Evolutionary conservation across 2,797 vertebrate genomes (phyloP), one percentile per base, ranked within the genome.

Genomic region (Masticophis lateralis): DNA sequence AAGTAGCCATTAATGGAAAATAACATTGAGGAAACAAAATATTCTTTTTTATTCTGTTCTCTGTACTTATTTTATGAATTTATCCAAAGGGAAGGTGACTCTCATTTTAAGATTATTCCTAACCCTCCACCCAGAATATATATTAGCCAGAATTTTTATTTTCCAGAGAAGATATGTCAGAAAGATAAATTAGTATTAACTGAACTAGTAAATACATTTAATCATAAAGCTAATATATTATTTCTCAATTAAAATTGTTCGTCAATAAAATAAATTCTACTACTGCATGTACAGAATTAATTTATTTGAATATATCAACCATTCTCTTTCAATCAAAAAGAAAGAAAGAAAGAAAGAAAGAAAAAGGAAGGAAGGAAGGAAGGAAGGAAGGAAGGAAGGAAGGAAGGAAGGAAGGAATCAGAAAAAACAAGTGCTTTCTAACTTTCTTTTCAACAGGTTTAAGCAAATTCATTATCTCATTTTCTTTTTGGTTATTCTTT

Each of bases 1-100:
- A 93, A 32, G 43, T 60, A 69, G 28, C 16, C 91, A 69, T 57
- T 93, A 95, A 93, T 59, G 92, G 66, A 92, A 94, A 90, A 94
- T 25, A 63, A 88, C 11, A 92, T n/a, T 51, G 63, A 95, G 94
- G 91, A 22, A 16, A 32, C 92, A 95, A 22, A 14, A 56, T 92
- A 89, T 92, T 95, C 60, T 91, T 28, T 87, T n/a, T 14, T 63
- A 74, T 87, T 66, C 4, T 87, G 13, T 53, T 93, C 22, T 59
- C 8, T 87, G 13, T 91, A 25, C 37, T 83, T 47, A 22, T 0
- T 9, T 83, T 83, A 83, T 22, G 20, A 43, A 25, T 83, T 22
- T 43, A 79, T 79, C 37, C 37, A 79, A 43, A 79, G 74, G 74
- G 9, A 83, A 83, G 37, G 11, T 4, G 47, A 25, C 37, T 9